Percentiles rank a stretch among this genome's conserved stretches.
These are phyloP conservation scores for Zonitis immaculata DNA, from an alignment of 2,888 invertebrate genomes.

Conservation along the genomic window DNA sequence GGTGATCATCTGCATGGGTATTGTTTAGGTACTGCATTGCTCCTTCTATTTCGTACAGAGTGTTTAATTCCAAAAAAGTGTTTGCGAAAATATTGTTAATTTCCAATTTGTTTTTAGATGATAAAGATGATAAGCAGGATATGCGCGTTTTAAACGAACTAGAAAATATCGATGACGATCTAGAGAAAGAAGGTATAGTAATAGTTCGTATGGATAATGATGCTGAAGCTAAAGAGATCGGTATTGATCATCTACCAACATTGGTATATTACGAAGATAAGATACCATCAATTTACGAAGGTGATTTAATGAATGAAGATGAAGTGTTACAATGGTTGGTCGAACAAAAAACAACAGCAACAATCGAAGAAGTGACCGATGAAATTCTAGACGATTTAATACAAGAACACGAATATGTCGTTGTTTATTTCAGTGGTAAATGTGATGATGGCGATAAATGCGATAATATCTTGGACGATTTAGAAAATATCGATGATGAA, in stretches of 20 bases:
- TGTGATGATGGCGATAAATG: constrained; percentile 86
- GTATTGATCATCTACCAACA: constrained; percentile 81
- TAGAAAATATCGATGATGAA: constrained; percentile 91
- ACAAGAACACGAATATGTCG: constrained; percentile 87
- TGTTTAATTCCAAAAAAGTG: no score
- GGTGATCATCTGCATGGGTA: no score
- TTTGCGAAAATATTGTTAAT: no score
- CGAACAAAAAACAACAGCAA: constrained; percentile 82
- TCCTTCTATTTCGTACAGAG: no score
- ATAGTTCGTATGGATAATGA: constrained; percentile 88
- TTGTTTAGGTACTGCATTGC: no score
- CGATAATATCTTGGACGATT: constrained; percentile 75
- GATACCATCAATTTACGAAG: constrained; percentile 87
- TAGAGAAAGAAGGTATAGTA: constrained; percentile 85
- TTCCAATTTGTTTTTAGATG: no score
- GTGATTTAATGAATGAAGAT: constrained; percentile 86
- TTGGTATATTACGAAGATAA: constrained; percentile 87
- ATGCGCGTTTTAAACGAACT: constrained; percentile 81
- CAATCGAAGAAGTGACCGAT: constrained; percentile 91
- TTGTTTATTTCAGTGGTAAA: constrained; percentile 88
- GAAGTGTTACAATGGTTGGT: constrained; percentile 87
- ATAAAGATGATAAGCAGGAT: constrained; percentile 86
- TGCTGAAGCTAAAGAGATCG: constrained; percentile 85
- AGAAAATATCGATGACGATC: constrained; percentile 88
- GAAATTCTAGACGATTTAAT: constrained; percentile 82